These are phyloP conservation scores for Loripinus fragilis DNA, from an alignment of 2,888 invertebrate genomes.

Conservation along the genomic window DNA sequence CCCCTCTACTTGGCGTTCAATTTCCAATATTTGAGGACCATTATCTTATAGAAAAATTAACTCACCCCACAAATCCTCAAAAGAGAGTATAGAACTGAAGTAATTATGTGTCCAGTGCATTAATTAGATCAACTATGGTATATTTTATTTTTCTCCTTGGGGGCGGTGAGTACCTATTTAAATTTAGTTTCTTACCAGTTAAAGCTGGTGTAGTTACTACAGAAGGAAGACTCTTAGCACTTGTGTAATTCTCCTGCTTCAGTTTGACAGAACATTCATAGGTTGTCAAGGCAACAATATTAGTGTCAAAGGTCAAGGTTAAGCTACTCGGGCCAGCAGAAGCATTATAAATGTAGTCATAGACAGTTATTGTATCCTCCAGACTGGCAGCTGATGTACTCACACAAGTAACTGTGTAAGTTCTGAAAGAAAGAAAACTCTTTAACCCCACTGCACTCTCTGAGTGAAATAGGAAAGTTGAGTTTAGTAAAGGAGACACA, in stretches of 20 bases:
- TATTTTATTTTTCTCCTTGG: too few relatives aligned
- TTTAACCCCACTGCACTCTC: too few relatives aligned
- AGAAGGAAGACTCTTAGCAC: constrained; percentile 61
- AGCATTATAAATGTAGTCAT: not conserved
- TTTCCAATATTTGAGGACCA: too few relatives aligned
- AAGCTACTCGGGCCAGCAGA: constrained; percentile 23
- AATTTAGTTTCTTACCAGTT: constrained; percentile 20
- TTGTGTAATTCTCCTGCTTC: constrained; percentile 39
- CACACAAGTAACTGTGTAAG: constrained; percentile 35
- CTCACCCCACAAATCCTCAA: too few relatives aligned
- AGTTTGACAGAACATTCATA: constrained; percentile 63
- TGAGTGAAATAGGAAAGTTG: too few relatives aligned
- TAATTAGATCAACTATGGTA: too few relatives aligned
- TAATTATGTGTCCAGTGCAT: too few relatives aligned
- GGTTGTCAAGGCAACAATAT: constrained; percentile 56
- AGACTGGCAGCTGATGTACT: constrained; percentile 32
- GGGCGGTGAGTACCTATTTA: too few relatives aligned
- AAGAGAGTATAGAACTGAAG: too few relatives aligned
- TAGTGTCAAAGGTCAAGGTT: constrained; percentile 39
- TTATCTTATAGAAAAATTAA: too few relatives aligned
- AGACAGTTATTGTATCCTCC: constrained; percentile 13
- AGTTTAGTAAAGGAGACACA: too few relatives aligned
- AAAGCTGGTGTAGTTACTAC: constrained; percentile 53
- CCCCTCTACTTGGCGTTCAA: too few relatives aligned
- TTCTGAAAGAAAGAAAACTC: constrained; percentile 16